A percentile compares a stretch with the other conserved stretches of the same genome.
phyloP scores from a whole-genome alignment of 2,797 vertebrate genomes.

The Bradypus variegatus region DNA sequence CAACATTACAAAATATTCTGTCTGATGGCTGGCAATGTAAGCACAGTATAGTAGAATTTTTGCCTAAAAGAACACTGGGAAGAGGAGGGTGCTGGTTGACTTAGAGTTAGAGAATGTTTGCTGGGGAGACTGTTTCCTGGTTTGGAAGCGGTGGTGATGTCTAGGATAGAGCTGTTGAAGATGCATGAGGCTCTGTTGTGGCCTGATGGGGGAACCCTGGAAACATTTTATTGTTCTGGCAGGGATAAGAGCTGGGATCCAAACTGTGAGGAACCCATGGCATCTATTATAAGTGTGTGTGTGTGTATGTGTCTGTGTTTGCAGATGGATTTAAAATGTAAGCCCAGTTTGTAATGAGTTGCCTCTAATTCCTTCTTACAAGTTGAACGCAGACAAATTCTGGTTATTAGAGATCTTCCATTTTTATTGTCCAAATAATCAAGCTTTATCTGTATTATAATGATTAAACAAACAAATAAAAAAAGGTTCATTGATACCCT shows the following conservation, averaged over 20 bases:
- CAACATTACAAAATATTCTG: accelerated
- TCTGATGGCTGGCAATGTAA: accelerated
- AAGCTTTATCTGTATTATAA: too few species aligned
- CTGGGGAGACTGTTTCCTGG: too few species aligned
- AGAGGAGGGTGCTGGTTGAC: neutral
- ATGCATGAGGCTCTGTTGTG: accelerated
- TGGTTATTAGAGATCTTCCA: too few species aligned
- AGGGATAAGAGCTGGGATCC: neutral
- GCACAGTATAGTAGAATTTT: too few species aligned
- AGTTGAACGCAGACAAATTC: accelerated
- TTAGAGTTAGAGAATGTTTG: accelerated
- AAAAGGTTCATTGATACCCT: neutral
- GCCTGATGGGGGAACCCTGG: neutral
- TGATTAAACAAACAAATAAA: neutral
- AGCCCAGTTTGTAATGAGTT: accelerated
- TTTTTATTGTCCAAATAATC: accelerated
- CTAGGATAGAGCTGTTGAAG: too few species aligned
- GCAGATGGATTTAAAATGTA: neutral
- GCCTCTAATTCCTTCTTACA: neutral
- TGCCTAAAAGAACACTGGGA: neutral
- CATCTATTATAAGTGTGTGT: too few species aligned
- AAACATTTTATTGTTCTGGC: accelerated
- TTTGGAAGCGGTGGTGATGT: too few species aligned
- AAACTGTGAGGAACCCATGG: accelerated
- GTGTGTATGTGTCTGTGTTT: neutral